These are phyloP conservation scores for Thrips palmi DNA, from an alignment of 1,140 invertebrate species.

Conservation along the genomic window DNA sequence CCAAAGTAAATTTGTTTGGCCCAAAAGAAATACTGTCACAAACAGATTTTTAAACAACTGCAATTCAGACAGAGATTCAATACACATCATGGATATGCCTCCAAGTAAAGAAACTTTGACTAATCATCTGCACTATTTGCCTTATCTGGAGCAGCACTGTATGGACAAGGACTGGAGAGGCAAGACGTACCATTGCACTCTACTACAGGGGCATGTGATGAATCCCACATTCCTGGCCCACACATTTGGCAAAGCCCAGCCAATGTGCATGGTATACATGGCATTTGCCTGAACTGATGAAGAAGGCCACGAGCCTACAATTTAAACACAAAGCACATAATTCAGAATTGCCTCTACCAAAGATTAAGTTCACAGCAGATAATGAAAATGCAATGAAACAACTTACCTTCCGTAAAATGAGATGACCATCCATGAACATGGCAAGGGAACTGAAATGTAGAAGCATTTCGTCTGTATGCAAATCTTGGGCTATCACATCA, in stretches of 20 bases:
- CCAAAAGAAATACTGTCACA: too few species aligned
- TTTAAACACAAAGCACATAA: not conserved
- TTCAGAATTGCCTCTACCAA: conserved; percentile 12
- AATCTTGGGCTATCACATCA: conserved; percentile 73
- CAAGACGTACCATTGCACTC: conserved; percentile 37
- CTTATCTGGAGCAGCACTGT: conserved; percentile 14
- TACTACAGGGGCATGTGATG: conserved; percentile 58
- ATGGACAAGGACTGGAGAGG: conserved; percentile 19
- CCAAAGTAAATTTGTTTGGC: too few species aligned
- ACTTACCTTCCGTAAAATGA: conserved; percentile 64
- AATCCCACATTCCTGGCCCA: conserved; percentile 86
- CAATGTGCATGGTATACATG: conserved; percentile 73
- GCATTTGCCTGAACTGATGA: conserved; percentile 68
- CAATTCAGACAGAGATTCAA: too few species aligned
- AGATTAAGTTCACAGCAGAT: conserved; percentile 11
- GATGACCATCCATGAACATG: conserved; percentile 87
- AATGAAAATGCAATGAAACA: conserved; percentile 11
- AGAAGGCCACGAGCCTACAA: conserved; percentile 65
- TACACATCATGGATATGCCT: too few species aligned
- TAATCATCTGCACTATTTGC: too few species aligned
- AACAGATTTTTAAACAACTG: too few species aligned
- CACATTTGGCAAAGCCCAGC: conserved; percentile 70
- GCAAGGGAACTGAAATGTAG: conserved; percentile 85
- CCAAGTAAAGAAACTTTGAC: too few species aligned
- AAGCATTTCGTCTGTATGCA: conserved; percentile 83